Evolutionary conservation across 1,140 invertebrate species (phyloP), one percentile per base, ranked within the genome.

Genomic region (Sminthurides bifidus): DNA sequence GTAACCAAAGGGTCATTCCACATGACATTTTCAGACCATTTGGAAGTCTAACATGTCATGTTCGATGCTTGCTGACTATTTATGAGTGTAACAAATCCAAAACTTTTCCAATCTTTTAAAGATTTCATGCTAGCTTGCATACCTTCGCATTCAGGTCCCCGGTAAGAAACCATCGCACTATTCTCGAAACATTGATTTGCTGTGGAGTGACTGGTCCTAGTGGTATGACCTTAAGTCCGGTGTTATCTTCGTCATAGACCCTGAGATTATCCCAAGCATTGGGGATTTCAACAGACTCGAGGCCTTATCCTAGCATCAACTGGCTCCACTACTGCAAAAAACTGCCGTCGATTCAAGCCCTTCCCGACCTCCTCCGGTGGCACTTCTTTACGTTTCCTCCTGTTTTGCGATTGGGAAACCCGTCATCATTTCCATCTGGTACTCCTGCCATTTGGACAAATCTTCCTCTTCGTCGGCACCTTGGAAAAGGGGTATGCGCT

Each of bases 141-240:
- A 81, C 77, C 67, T 78, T 73, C 12, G 76, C 72, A 46, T 83
- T 76, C 43, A 86, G 70, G 65, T 83, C 74, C 23, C 85, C 85
- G 2, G 81, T 85, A 61, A 85, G 81, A 52, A 73, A 75, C 45
- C 77, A 78, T 40, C 79, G 76, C 26, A 80, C 82, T 60, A 79
- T 73, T 37, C 83, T 71, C 2, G 82, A 77, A 8, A 77, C 74
- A 27, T 75, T 70, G 56, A 86, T 80, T 72, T 86, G 81, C 35
- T 81, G 73, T 1, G 84, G 82, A 1, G 78, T 83, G 1, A 82
- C 77, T 50, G 77, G 6, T 17, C 17, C 33, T 12, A 37, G 41
- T 15, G 17, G 6, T 14, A 43, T n/a, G n/a, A n/a, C n/a, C n/a
- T n/a, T n/a, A n/a, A n/a, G n/a, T n/a, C n/a, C 17, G 8, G 41